Evolutionary conservation across 2,113 vertebrate genomes (phyloP).

Genomic region (Forbesichthys papilliferus): DNA sequence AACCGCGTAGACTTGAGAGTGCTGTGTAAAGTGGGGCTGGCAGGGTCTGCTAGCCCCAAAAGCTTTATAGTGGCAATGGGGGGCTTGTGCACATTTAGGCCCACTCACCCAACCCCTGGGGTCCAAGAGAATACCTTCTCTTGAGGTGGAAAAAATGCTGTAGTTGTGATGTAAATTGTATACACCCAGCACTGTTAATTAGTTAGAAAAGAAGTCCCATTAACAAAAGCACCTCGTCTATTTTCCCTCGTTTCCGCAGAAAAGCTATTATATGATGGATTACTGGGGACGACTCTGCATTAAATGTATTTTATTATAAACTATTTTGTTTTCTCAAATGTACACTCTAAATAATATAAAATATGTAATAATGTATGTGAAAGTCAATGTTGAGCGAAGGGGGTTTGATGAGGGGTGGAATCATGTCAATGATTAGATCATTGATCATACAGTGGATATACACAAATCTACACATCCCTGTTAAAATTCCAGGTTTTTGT

Average conservation of each 20-base stretch:
- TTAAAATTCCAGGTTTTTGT: too few species aligned
- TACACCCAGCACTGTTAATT: background rate
- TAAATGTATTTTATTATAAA: conserved; percentile 69
- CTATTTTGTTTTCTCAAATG: conserved; percentile 32
- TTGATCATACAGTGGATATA: too few species aligned
- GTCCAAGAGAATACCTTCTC: conserved; percentile 34
- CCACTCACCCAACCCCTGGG: conserved; percentile 39
- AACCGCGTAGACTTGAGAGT: conserved; percentile 69
- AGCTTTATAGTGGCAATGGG: conserved; percentile 48
- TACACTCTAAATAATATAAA: too few species aligned
- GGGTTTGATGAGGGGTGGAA: too few species aligned
- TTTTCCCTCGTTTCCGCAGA: background rate
- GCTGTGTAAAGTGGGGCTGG: conserved; percentile 50
- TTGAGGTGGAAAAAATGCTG: conserved; percentile 13
- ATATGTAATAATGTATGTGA: too few species aligned
- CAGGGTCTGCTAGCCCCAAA: conserved; percentile 46
- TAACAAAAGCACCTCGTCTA: conserved; percentile 57
- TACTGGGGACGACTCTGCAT: conserved; percentile 53
- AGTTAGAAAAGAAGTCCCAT: too few species aligned
- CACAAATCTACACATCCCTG: too few species aligned
- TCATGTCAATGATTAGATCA: too few species aligned
- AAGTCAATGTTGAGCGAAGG: too few species aligned
- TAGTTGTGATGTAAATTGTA: conserved; percentile 1
- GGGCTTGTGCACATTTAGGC: conserved; percentile 46
- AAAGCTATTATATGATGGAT: conserved; percentile 39